Percentiles rank a stretch among this genome's conserved stretches.
phyloP scores from a whole-genome alignment of 2,113 vertebrate species.

The Lycaon pictus region DNA sequence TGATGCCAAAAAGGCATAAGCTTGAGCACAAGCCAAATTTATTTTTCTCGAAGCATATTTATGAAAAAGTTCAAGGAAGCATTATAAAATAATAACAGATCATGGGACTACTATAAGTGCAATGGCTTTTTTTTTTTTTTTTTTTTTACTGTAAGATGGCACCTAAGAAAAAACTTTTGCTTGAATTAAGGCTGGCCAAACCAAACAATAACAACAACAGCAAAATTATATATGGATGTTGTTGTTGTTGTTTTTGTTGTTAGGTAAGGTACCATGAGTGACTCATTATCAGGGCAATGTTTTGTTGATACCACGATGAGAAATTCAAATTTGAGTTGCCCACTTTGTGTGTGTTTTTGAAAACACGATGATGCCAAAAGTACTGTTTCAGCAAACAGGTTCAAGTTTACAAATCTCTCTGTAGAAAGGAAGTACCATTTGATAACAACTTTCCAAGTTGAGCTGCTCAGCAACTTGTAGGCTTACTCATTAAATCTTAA shows the following conservation, averaged over 20 bases:
- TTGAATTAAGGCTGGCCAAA: not conserved
- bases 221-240: not conserved
- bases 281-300: not conserved
- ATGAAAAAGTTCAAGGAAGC: not conserved
- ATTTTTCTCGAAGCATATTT: constrained; percentile 18
- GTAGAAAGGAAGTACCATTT: not conserved
- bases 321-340: not conserved
- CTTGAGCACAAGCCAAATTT: not conserved
- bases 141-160: not conserved
- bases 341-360: not conserved
- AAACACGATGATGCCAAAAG: not conserved
- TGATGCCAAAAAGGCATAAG: not conserved
- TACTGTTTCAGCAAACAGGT: not conserved
- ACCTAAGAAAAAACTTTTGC: not conserved
- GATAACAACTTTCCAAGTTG: constrained; percentile 5
- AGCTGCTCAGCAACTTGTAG: not conserved
- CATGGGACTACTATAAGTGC: not conserved
- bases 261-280: not conserved
- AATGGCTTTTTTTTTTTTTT: not conserved
- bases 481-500: constrained; percentile 35
- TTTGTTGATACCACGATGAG: not conserved
- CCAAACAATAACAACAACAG: not conserved
- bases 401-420: constrained; percentile 8
- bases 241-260: not conserved
- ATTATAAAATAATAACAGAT: not conserved